These are phyloP conservation scores for Hyperopisus bebe DNA, from an alignment of 2,113 vertebrate genomes.

Conservation along the genomic window DNA sequence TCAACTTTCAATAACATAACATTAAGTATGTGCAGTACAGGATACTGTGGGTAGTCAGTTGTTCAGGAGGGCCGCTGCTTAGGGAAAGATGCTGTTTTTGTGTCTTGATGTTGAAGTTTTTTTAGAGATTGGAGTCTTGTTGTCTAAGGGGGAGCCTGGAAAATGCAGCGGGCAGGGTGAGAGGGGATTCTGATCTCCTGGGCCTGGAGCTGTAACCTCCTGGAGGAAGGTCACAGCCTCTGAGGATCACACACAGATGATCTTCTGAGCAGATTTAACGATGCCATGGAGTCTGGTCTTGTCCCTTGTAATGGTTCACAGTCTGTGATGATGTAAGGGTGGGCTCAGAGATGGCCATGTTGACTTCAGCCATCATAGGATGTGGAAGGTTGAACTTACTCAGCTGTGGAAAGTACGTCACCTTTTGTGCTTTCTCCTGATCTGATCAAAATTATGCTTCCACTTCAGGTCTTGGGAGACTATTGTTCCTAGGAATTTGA, in stretches of 20 bases:
- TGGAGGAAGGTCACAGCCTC: background rate
- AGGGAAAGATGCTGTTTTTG: background rate
- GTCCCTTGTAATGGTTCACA: background rate
- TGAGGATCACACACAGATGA: background rate
- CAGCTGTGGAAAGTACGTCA: background rate
- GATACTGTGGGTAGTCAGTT: background rate
- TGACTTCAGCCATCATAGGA: background rate
- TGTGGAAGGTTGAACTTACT: background rate
- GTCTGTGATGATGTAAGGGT: background rate
- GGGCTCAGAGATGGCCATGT: background rate
- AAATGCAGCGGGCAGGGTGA: background rate
- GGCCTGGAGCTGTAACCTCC: background rate
- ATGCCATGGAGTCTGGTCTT: background rate
- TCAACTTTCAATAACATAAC: background rate
- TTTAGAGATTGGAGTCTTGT: background rate
- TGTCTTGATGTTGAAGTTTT: background rate
- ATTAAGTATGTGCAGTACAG: background rate
- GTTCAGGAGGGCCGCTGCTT: background rate
- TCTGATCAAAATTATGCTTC: background rate
- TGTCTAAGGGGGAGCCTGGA: background rate
- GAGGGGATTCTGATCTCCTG: background rate
- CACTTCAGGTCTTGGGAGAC: background rate
- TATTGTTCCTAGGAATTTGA: background rate
- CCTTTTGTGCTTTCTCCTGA: background rate
- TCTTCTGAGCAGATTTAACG: background rate